A percentile compares a stretch with the other conserved stretches of the same genome.
Conservation (phyloP, 2,888 invertebrate genomes). For the Orchestes rusci region DNA sequence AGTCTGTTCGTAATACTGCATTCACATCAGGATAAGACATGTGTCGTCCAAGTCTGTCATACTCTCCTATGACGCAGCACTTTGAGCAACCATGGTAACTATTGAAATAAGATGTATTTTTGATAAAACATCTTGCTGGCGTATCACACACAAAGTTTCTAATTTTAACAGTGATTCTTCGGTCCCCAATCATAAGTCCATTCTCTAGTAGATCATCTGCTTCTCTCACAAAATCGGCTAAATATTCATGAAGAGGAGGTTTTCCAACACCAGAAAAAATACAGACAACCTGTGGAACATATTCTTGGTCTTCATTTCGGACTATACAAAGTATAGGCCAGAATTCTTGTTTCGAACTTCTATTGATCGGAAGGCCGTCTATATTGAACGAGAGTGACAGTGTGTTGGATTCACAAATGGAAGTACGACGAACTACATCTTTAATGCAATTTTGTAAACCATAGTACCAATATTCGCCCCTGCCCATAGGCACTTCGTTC, state of each 20-base stretch:
- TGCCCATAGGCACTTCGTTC: too few species aligned
- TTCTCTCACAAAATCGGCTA: conserved; percentile 23
- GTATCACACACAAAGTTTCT: conserved; percentile 25
- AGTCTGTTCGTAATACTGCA: conserved; percentile 21
- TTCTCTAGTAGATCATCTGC: conserved; percentile 15
- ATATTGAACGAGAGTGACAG: conserved; percentile 18
- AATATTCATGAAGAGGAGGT: conserved; percentile 15
- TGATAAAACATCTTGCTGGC: conserved; percentile 25
- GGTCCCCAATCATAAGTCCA: too few species aligned
- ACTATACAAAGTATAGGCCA: conserved; percentile 26
- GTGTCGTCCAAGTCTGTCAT: conserved; percentile 22
- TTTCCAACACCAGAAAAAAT: conserved; percentile 24
- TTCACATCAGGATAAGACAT: conserved; percentile 25
- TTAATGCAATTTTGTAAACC: not conserved
- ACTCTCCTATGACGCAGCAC: conserved; percentile 26
- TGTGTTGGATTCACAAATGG: not conserved
- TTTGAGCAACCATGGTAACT: conserved; percentile 25
- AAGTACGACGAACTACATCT: not conserved
- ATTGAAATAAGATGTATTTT: conserved; percentile 26
- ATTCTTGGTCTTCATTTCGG: conserved; percentile 2
- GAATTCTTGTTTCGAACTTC: conserved; percentile 25
- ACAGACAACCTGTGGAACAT: conserved; percentile 21
- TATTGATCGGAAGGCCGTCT: conserved; percentile 12
- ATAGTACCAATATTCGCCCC: conserved; percentile 3
- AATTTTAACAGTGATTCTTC: conserved; percentile 14